These are phyloP conservation scores for Echinarachnius parma DNA, from an alignment of 53 echinoderm and acorn worm species.

Conservation along the genomic window DNA sequence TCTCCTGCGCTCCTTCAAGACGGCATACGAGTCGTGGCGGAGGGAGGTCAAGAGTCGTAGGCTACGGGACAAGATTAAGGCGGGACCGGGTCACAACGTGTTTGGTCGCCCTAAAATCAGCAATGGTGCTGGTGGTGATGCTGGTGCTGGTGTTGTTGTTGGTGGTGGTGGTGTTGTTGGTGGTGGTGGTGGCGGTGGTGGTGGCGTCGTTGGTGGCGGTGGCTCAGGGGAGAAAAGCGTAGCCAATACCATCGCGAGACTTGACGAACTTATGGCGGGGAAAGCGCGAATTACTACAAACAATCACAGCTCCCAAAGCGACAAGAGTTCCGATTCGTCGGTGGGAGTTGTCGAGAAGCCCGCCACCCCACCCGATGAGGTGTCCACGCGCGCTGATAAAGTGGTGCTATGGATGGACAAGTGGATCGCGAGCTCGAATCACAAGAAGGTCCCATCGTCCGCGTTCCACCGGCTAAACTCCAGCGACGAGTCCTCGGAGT, in stretches of 20 bases:
- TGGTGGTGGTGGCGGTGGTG: too few relatives aligned
- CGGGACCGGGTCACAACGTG: conserved; percentile 27
- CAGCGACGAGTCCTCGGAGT: not conserved
- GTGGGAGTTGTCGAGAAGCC: not conserved
- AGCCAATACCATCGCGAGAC: not conserved
- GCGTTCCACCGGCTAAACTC: not conserved
- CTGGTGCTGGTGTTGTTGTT: too few relatives aligned
- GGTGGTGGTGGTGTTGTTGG: too few relatives aligned
- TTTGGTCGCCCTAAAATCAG: too few relatives aligned
- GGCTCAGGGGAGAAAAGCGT: conserved; percentile 23
- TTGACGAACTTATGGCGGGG: conserved; percentile 9
- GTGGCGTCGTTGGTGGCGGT: too few relatives aligned
- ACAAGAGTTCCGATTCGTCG: conserved; percentile 9
- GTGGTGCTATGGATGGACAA: conserved; percentile 29
- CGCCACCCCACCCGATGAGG: conserved; percentile 14
- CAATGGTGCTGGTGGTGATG: not conserved
- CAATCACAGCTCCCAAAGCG: not conserved
- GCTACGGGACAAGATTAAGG: conserved; percentile 39
- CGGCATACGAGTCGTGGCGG: conserved; percentile 74
- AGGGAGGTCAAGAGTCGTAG: conserved; percentile 58
- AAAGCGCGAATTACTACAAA: too few relatives aligned
- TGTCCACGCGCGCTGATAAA: conserved; percentile 27
- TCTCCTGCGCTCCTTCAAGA: conserved; percentile 79
- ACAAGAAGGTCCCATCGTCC: not conserved
- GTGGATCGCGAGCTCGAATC: conserved; percentile 2